Base-by-base conservation (phyloP, 1,140 invertebrate species). In the Procambarus clarkii region DNA sequence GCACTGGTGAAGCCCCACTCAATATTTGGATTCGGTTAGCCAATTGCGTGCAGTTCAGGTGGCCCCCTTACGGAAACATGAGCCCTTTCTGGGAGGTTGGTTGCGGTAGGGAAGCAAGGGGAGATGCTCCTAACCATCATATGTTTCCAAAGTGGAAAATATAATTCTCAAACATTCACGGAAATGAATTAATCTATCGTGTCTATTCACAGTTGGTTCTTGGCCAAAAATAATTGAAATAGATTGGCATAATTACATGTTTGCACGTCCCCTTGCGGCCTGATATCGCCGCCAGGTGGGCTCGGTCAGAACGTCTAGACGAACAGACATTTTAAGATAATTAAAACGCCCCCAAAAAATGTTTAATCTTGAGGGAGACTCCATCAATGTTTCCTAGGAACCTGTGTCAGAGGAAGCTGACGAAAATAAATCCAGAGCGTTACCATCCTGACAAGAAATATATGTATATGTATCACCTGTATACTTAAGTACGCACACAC, bases 71-170 rank as follows among this genome's bases (percentile, higher is more conserved):
- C 79, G 80, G 87, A 89, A 89, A 89, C 80, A 89, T 89, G 87
- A 89, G 87, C 87, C 87, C 87, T 89, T 89, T 89, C 87, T 89
- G 78, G 58, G 87, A 89, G 87, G 87, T 89, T 58, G 87, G 87
- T 89, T 89, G 80, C 80, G 87, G 79, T 9, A 45, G 1, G 4
- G n/a, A 76, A 45, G 48, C 64, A 71, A 83, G 64, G 79, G 80
- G 79, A 89, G 79, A 54, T 13, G 24, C n/a, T 71, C 3, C 58
- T 34, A 34, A 34, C 34, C 21, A 15, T 44, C 11, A n/a, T 45
- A 69, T 88, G 18, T 64, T 34, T 60, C 3, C n/a, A 44, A 64
- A 69, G 9, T 48, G 34, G 1, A 34, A 7, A n/a, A 15, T 80
- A 15, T 13, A 15, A 15, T 2, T n/a, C 24, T 34, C n/a, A n/a